These are phyloP conservation scores for Pinctada fucata DNA, from an alignment of 2,888 invertebrate genomes.

Conservation along the genomic window DNA sequence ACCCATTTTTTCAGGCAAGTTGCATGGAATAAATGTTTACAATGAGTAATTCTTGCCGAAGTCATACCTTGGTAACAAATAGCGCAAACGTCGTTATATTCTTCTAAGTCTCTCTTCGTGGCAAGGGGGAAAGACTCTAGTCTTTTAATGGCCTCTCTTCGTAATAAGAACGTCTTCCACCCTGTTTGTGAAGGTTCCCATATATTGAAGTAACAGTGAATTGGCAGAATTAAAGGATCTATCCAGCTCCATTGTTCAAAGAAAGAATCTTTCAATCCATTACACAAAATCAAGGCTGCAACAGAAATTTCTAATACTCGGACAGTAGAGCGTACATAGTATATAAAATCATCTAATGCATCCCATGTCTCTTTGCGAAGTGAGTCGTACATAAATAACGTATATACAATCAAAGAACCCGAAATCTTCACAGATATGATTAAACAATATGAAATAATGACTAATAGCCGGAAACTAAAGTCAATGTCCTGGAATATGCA, in stretches of 20 bases:
- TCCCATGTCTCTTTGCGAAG: not conserved
- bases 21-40: constrained; percentile 92
- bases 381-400: constrained; percentile 77
- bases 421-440: constrained; percentile 73
- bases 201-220: too few relatives aligned
- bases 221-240: too few relatives aligned
- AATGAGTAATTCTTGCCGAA: constrained; percentile 80
- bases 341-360: not conserved
- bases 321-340: not conserved
- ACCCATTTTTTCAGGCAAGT: constrained; percentile 94
- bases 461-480: too few relatives aligned
- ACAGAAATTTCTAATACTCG: not conserved
- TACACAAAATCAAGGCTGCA: not conserved
- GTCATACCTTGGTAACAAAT: constrained; percentile 79
- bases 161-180: not conserved
- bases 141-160: constrained; percentile 7
- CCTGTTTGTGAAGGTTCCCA: not conserved
- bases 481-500: constrained; percentile 73
- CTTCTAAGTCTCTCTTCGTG: not conserved
- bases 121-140: not conserved
- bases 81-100: constrained; percentile 78
- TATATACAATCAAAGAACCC: constrained; percentile 78
- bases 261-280: not conserved
- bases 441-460: too few relatives aligned
- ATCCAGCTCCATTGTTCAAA: too few relatives aligned